Conservation (phyloP, 1,140 invertebrate genomes). For the Neomicropteryx cornuta region DNA sequence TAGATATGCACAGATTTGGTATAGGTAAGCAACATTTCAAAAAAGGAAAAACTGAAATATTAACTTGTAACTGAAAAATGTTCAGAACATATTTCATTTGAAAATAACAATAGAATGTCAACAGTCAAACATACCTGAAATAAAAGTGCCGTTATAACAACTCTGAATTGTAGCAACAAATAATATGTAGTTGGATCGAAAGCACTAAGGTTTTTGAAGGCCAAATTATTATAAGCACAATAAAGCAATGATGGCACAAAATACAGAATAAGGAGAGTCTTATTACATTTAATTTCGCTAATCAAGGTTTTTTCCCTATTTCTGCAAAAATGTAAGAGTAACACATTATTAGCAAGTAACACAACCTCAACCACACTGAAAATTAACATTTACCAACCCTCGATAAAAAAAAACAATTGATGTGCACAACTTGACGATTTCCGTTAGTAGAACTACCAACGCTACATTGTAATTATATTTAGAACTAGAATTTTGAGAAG, state of each 20-base stretch:
- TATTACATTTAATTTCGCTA: conserved; percentile 37
- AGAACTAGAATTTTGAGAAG: conserved; percentile 61
- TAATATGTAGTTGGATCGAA: conserved; percentile 90
- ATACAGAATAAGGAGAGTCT: conserved; percentile 61
- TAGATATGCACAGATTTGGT: no score
- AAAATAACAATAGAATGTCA: no score
- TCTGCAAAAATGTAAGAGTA: conserved; percentile 28
- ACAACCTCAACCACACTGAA: conserved; percentile 1
- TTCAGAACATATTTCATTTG: conserved; percentile 3
- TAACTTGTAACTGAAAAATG: conserved; percentile 4
- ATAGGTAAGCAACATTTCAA: no score
- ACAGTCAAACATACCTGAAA: conserved; percentile 59
- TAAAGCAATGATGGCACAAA: conserved; percentile 78
- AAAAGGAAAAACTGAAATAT: no score
- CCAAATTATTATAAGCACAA: conserved; percentile 83
- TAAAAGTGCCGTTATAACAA: conserved; percentile 78
- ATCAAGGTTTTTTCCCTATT: conserved; percentile 35
- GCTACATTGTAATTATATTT: conserved; percentile 71
- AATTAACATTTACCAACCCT: conserved; percentile 40
- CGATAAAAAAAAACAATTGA: conserved; percentile 54
- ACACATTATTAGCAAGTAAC: not conserved
- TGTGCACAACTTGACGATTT: conserved; percentile 65
- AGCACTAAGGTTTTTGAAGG: conserved; percentile 69
- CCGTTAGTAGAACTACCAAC: conserved; percentile 70
- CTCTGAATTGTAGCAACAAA: conserved; percentile 75